Percentiles rank a stretch among this genome's conserved stretches.
These are phyloP conservation scores for Piezodorus guildinii DNA, from an alignment of 1,140 invertebrate species.

Conservation along the genomic window DNA sequence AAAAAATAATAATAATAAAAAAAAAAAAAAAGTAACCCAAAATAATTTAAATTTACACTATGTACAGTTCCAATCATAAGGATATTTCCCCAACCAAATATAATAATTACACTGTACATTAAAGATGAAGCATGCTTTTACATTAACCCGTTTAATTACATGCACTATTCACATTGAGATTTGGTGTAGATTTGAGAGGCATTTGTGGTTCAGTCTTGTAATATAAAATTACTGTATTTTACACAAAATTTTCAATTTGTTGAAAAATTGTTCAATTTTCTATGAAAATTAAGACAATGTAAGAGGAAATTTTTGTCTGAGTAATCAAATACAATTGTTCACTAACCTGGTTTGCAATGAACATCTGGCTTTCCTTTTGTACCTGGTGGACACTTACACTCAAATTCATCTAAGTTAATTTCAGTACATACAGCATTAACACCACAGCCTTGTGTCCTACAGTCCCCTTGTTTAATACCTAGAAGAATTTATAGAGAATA, in stretches of 20 bases:
- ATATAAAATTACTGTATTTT: conserved; percentile 31
- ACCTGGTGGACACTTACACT: conserved; percentile 66
- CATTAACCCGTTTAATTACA: conserved; percentile 1
- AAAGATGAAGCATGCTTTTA: conserved; percentile 14
- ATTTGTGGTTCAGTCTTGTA: conserved; percentile 10
- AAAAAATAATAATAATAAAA: neutral
- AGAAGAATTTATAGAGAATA: conserved; percentile 24
- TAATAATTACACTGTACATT: conserved; percentile 23
- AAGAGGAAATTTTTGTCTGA: no score
- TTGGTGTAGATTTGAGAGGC: neutral
- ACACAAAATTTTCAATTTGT: no score
- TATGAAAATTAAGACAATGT: no score
- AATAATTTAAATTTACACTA: conserved; percentile 10
- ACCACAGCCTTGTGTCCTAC: conserved; percentile 68
- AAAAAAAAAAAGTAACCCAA: neutral
- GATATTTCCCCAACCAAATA: neutral
- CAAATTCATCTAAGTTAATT: conserved; percentile 52
- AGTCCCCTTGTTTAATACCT: conserved; percentile 56
- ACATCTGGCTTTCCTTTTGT: conserved; percentile 58
- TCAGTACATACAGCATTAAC: conserved; percentile 67
- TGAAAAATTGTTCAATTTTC: no score
- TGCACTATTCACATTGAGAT: conserved; percentile 7
- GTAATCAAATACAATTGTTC: neutral
- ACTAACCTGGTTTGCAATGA: conserved; percentile 65
- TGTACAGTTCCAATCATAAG: conserved; percentile 12